These are phyloP conservation scores for Apocheima hispidaria DNA, from an alignment of 2,888 invertebrate species.

Conservation along the genomic window DNA sequence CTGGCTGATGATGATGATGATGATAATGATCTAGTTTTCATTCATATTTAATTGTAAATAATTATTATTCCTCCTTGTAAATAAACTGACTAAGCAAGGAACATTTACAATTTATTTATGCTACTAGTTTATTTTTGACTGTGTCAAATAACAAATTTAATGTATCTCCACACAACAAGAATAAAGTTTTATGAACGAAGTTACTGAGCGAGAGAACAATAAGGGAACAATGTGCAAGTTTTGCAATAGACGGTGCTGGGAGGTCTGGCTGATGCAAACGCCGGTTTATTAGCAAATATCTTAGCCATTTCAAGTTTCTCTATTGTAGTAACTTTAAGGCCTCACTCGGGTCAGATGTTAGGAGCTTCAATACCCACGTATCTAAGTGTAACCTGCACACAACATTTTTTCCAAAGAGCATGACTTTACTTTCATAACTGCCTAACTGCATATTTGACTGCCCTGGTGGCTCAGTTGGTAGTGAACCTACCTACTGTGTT, in stretches of 20 bases:
- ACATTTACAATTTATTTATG: no score
- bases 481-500: no score
- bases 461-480: no score
- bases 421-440: no score
- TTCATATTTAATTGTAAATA: no score
- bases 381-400: no score
- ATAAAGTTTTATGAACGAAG: constrained; percentile 70
- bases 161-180: constrained; percentile 60
- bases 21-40: no score
- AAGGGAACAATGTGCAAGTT: constrained; percentile 66
- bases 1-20: no score
- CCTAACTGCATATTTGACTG: no score
- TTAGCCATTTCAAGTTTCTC: constrained; percentile 48
- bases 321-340: constrained; percentile 23
- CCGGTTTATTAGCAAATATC: constrained; percentile 60
- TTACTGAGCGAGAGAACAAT: constrained; percentile 64
- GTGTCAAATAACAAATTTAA: constrained; percentile 52
- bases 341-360: background rate
- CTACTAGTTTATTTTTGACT: constrained; percentile 49
- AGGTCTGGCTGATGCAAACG: constrained; percentile 50
- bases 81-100: no score
- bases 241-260: constrained; percentile 54
- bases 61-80: no score
- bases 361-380: background rate
- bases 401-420: no score